Evolutionary conservation across 2,797 vertebrate species (phyloP).

Genomic region (Hyperoplus immaculatus): DNA sequence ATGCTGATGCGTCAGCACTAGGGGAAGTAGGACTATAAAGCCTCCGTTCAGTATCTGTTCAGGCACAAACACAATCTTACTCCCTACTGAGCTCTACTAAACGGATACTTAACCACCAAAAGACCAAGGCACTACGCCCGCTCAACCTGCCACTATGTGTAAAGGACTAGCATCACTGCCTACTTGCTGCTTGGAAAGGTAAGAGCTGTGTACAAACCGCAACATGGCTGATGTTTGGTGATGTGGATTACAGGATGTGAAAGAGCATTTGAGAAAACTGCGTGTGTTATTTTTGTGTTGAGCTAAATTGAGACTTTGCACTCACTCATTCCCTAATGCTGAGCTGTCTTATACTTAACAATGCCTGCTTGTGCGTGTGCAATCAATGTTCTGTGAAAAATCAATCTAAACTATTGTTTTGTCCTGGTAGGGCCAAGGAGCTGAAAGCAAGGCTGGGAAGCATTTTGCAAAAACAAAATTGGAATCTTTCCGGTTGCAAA

Average conservation of each 20-base stretch:
- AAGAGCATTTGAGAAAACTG: conserved; percentile 10
- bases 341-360: not conserved
- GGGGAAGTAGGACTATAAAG: conserved; percentile 76
- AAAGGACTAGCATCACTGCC: conserved; percentile 88
- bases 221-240: conserved; percentile 2
- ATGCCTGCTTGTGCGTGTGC: not conserved
- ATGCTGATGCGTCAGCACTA: conserved; percentile 67
- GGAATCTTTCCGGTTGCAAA: conserved; percentile 78
- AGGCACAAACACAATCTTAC: conserved; percentile 65
- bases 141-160: conserved; percentile 85
- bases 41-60: conserved; percentile 41
- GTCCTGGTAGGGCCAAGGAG: conserved; percentile 89
- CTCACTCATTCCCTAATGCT: not conserved
- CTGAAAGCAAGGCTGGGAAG: conserved; percentile 90
- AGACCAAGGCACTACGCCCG: not conserved
- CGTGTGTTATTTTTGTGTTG: not conserved
- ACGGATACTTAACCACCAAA: conserved; percentile 52
- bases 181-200: conserved; percentile 93
- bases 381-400: not conserved
- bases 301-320: conserved; percentile 16
- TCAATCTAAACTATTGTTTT: conserved; percentile 42
- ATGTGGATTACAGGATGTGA: conserved; percentile 25
- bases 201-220: conserved; percentile 54
- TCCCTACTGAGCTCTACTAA: conserved; percentile 42
- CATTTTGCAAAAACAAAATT: conserved; percentile 90